These are phyloP conservation scores for Drosophila ogumai DNA, from an alignment of 1,140 invertebrate species.

Conservation along the genomic window DNA sequence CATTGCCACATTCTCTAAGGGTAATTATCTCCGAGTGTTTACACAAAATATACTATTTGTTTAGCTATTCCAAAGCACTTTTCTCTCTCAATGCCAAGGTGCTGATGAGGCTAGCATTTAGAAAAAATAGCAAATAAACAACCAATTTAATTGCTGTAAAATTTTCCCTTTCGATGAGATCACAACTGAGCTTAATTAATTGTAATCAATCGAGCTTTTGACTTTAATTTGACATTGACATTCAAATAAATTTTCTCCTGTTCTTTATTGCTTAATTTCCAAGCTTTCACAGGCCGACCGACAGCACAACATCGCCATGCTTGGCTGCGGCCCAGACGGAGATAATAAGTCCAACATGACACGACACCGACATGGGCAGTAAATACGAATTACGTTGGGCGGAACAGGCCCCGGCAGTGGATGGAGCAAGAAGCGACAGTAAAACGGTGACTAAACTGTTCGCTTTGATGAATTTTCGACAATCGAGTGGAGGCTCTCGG, in stretches of 20 bases:
- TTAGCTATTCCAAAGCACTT: not conserved
- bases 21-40: constrained; percentile 11
- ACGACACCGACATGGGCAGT: constrained; percentile 59
- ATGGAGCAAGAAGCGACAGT: constrained; percentile 26
- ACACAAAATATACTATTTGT: constrained; percentile 23
- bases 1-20: not conserved
- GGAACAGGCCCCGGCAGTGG: constrained; percentile 1
- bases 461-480: constrained; percentile 38
- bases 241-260: constrained; percentile 58
- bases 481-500: constrained; percentile 11
- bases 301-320: constrained; percentile 28
- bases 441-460: constrained; percentile 32
- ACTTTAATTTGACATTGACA: constrained; percentile 77
- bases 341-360: constrained; percentile 50
- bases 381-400: constrained; percentile 53
- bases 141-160: constrained; percentile 12
- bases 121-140: too few relatives aligned
- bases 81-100: constrained; percentile 24
- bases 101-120: not conserved
- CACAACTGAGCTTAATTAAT: constrained; percentile 63
- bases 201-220: constrained; percentile 52
- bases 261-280: constrained; percentile 52
- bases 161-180: constrained; percentile 38
- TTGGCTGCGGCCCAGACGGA: constrained; percentile 42
- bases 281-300: constrained; percentile 25